Base-by-base conservation (phyloP, 2,797 vertebrate species). In the Rhynchotus rufescens region DNA sequence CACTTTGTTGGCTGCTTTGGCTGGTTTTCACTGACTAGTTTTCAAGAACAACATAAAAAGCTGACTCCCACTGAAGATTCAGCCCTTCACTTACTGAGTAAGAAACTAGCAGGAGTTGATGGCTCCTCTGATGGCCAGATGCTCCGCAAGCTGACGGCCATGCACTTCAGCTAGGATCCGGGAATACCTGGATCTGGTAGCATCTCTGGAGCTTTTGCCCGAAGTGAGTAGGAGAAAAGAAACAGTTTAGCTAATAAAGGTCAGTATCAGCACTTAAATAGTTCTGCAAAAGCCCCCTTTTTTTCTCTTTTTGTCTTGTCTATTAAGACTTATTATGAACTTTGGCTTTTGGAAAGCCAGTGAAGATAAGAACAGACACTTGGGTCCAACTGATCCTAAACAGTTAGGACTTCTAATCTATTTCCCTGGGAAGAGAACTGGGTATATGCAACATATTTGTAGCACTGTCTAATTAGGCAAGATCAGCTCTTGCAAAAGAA, bases 341-440 rank as follows among this genome's bases (percentile, higher is more conserved):
- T 0, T 19, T 20, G 57, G 10, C 60, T 72, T 88, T 36, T 34
- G 54, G 51, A 90, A 86, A 73, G n/a, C 2, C 38, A 36, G 34
- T 0, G 0, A 67, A 57, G 28, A 22, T 34, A 51, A 65, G 15
- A 42, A 45, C 10, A 22, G 51, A 26, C 0, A 2, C 10, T 42
- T n/a, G 3, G 20, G 75, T 74, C 71, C 51, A 52, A 47, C 25
- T 9, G 47, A 73, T 49, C 89, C 56, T 32, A 12, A 76, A 19
- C 38, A 60, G 54, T 32, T 80, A 15, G 20, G 22, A 38, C 64
- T 75, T 60, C 32, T 26, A 40, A 22, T 8, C 36, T 15, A 26
- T 9, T 72, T 78, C 78, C 15, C 17, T 30, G 38, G 21, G 9
- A 49, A 47, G n/a, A 68, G 9, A 52, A 57, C 1, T 21, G 28